Base-by-base conservation (phyloP, 2,113 vertebrate species). In the Pantherophis guttatus region DNA sequence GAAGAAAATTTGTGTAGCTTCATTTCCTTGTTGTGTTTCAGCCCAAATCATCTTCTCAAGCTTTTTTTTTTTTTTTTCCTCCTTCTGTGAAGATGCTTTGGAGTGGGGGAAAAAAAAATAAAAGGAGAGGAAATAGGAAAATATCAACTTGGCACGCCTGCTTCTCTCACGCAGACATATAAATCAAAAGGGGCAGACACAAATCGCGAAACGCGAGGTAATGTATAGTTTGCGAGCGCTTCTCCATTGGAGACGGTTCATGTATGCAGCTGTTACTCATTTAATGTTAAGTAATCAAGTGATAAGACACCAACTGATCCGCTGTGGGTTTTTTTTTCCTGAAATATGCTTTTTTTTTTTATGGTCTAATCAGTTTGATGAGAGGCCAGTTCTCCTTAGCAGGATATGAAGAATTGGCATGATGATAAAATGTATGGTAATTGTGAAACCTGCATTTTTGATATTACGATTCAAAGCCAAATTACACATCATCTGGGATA, bases 301-400 rank as follows among this genome's bases (percentile, higher is more conserved):
- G 17, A 52, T 81, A 81, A 81, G 55, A 62, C 9, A 53, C 9
- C 53, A 48, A 57, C 24, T 57, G 33, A 58, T 86, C 10, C 21
- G 54, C 70, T 55, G 19, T 85, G 81, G n/a, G 4, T 26, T 87
- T 87, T 62, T 24, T 24, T 1, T 1, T 1, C 52, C 24, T 15
- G 52, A 91, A 8, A 44, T 33, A 21, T 12, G 9, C 19, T 26
- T 29, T 44, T 85, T 81, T 39, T 39, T 54, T 12, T 10, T 54
- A 54, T 39, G 33, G 52, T 81, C n/a, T 39, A 54, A 53, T 91
- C 94, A 91, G 94, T 96, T 96, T 94, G 94, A 95, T 0, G 7
- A 96, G 92, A 92, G 91, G 89, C 95, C 96, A 97, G 96, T 96
- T 94, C 91, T 95, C 94, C 94, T 21, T 55, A 95, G 94, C 93